Evolutionary conservation across 2,888 invertebrate species (phyloP), one percentile per base, ranked within the genome.

Genomic region (Branchellion lobata): DNA sequence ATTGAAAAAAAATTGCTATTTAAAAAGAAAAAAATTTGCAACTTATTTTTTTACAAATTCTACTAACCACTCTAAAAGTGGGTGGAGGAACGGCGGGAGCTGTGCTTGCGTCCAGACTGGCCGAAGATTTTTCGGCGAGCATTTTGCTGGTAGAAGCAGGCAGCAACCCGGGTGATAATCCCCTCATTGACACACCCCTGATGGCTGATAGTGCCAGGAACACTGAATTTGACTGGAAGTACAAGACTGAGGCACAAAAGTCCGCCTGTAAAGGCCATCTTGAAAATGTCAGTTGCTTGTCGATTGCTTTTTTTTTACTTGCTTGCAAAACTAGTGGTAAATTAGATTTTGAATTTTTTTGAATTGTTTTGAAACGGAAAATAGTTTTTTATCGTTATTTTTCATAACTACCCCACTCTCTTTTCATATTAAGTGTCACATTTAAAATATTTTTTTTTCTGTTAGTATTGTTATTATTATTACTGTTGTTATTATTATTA

Each of bases 121-220:
- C 82, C 18, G 83, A 83, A 73, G 82, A 84, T 57, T 65, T 47
- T 14, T 79, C 78, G n/a, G 76, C 36, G 24, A 81, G 73, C 47
- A 85, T 87, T 11, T 83, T 87, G 33, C 80, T 87, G 36, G 77
- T 87, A 36, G 87, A 87, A 83, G 86, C 87, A 0, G 87, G 87
- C 5, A 85, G 84, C 1, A 81, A 84, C 47, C 85, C 85, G 0
- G 93, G 29, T 61, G 68, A 79, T 27, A 71, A 81, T 18, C 80
- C 79, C n/a, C 53, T 82, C 72, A 80, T 82, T 27, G 81, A 82
- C 81, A 82, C 83, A 75, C 84, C 84, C 24, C 81, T 83, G n/a
- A 74, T 82, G 73, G 83, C 83, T 21, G 83, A 83, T 76, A 76
- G 74, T 31, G 77, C 82, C 27, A 76, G 81, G 14, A 81, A 79